These are phyloP conservation scores for Autographa pulchrina DNA, from an alignment of 2,888 invertebrate genomes.

Conservation along the genomic window DNA sequence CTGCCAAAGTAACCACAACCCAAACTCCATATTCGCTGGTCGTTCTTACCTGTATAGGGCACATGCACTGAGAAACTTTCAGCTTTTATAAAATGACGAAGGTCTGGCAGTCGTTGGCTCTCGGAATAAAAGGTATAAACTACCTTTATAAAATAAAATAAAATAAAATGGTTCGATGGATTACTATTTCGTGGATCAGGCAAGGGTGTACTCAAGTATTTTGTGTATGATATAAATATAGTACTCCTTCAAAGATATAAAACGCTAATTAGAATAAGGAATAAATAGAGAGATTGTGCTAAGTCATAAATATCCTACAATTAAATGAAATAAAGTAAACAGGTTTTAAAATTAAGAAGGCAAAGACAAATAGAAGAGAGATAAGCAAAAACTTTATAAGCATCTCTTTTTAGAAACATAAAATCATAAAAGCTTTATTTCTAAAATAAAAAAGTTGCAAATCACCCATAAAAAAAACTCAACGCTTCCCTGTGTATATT, in stretches of 20 bases:
- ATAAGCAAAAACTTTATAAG: background rate
- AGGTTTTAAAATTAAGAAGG: background rate
- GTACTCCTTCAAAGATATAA: too few species aligned
- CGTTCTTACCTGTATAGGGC: too few species aligned
- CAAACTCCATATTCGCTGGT: too few species aligned
- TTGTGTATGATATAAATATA: background rate
- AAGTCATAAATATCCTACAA: too few species aligned
- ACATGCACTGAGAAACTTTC: too few species aligned
- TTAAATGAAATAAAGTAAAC: background rate
- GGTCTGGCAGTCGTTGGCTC: too few species aligned
- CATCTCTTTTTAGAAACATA: background rate
- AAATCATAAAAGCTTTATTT: background rate
- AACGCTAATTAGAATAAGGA: too few species aligned
- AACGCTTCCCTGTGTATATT: background rate
- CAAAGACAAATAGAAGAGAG: background rate
- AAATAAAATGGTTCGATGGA: background rate
- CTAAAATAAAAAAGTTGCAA: background rate
- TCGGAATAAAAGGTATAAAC: too few species aligned
- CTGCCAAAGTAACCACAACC: too few species aligned
- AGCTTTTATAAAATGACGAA: too few species aligned
- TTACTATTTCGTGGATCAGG: background rate
- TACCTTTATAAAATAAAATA: too few species aligned
- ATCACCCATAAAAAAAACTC: background rate
- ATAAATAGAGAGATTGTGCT: too few species aligned
- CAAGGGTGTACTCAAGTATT: slow-evolving; percentile 6